Evolutionary conservation across 1,140 invertebrate species (phyloP).

Genomic region (Solenopsis invicta): DNA sequence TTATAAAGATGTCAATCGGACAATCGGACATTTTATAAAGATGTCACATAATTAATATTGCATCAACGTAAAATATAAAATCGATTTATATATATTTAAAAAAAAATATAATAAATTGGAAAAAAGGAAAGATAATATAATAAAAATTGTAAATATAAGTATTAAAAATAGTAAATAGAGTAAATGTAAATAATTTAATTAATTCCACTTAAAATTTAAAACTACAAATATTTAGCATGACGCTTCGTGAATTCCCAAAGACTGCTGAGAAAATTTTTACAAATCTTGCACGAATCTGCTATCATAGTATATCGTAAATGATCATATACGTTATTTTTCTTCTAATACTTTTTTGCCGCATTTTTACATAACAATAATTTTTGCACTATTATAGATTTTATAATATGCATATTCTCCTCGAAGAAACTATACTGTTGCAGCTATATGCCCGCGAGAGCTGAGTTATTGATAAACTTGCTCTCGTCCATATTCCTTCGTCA

Average conservation of each 20-base stretch:
- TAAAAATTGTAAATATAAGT: neutral
- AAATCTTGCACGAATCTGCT: neutral
- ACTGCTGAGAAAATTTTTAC: neutral
- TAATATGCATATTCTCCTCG: constrained; percentile 65
- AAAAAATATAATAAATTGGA: neutral
- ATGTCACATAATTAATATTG: neutral
- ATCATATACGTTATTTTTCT: neutral
- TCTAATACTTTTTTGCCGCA: neutral
- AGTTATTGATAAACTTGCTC: constrained; percentile 48
- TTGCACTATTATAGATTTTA: neutral
- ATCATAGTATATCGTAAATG: constrained; percentile 4
- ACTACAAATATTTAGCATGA: neutral
- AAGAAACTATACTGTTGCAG: constrained; percentile 55
- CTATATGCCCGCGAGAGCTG: constrained; percentile 20
- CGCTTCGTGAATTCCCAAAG: neutral
- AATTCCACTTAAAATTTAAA: neutral
- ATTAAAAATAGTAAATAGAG: neutral
- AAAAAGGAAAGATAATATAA: neutral
- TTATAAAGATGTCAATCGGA: neutral
- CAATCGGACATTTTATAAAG: neutral
- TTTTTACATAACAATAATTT: constrained; percentile 1
- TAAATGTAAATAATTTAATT: too few relatives aligned
- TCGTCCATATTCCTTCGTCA: constrained; percentile 37
- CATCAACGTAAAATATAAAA: neutral
- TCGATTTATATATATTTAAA: neutral